Base-by-base conservation (phyloP, 2,888 invertebrate species). In the Drosophila rellima region DNA sequence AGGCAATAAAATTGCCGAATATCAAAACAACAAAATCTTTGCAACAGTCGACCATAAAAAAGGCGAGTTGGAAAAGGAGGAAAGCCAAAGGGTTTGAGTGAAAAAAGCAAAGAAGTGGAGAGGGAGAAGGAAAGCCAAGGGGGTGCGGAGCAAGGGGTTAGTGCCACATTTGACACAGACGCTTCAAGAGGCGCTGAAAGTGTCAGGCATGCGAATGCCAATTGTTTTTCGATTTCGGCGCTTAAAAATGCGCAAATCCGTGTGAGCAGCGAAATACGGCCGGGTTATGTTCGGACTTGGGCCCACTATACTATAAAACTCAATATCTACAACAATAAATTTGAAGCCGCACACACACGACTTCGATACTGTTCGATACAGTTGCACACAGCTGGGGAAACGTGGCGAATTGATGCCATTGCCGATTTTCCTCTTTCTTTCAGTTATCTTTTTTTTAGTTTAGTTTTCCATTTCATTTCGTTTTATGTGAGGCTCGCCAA, bases 1-100 rank as follows among this genome's bases (percentile, higher is more conserved):
- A 90, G 89, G 89, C 90, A 91, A 91, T 91, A 91, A 91, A 91
- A 91, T 66, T 85, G 83, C 59, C 88, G 78, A 81, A 85, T 90
- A 90, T 89, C 90, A 88, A 90, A 86, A 89, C 90, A 88, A 82
- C 77, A 63, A 82, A 88, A 90, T 86, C 83, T 81, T 63, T 72
- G 69, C 80, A 79, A 82, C 85, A 78, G 70, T 76, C 76, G 75
- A 62, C 80, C 75, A 78, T 81, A 88, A 85, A 82, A 79, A 74
- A 65, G 18, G 26, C 56, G 37, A 75, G 47, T 39, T 10, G 29
- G 6, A 10, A 60, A 64, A 70, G 60, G 59, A 51, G 48, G 11
- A 52, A 57, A 23, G n/a, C 31, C 60, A 65, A 70, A 83, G 80
- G 88, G 75, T 79, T 82, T 67, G 67, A 69, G 75, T 63, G 11